phyloP scores from a whole-genome alignment of 2,113 vertebrate species.

The Callithrix jacchus region DNA sequence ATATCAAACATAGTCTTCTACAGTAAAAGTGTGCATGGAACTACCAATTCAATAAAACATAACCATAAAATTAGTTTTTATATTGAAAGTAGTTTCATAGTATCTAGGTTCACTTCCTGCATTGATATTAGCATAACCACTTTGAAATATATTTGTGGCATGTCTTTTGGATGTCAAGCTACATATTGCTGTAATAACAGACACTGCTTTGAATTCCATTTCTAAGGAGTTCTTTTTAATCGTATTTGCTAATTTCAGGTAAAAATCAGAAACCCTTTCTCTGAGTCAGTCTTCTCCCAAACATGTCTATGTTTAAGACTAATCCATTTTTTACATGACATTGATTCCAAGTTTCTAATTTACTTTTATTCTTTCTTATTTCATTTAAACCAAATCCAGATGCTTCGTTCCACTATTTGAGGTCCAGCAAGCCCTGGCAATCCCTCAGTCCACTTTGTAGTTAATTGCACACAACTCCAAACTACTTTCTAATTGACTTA shows the following conservation, averaged over 20 bases:
- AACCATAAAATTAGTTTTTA: neutral
- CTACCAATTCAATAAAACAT: neutral
- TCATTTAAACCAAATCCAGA: neutral
- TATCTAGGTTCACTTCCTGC: neutral
- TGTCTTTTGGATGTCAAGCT: neutral
- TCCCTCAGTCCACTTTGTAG: neutral
- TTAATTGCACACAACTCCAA: neutral
- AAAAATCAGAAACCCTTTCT: neutral
- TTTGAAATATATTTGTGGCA: neutral
- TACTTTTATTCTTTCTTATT: neutral
- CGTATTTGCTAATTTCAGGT: neutral
- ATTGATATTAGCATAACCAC: neutral
- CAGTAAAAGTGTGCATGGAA: neutral
- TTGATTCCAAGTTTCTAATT: neutral
- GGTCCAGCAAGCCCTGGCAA: too few species aligned
- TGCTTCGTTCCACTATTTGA: neutral
- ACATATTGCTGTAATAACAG: neutral
- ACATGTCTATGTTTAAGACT: neutral
- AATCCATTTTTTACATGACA: neutral
- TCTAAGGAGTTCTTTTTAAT: neutral
- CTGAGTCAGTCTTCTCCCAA: neutral
- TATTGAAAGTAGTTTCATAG: neutral
- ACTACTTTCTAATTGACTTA: neutral
- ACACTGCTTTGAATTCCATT: neutral
- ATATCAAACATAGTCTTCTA: neutral